phyloP scores from a whole-genome alignment of 2,888 invertebrate genomes.

The Myopa tessellatipennis region DNA sequence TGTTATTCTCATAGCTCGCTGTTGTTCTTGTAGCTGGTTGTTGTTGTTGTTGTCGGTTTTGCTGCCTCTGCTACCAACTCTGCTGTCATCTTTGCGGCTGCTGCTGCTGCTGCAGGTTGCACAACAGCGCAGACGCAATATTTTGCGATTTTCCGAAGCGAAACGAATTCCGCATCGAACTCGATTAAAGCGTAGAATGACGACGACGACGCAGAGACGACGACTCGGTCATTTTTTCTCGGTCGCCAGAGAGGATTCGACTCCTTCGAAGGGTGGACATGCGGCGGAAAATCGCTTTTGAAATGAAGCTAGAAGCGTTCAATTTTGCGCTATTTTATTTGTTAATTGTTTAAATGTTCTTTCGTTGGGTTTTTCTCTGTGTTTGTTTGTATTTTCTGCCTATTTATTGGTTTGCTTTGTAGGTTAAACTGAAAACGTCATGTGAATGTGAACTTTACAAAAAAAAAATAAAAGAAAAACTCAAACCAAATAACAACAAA shows the following conservation, averaged over 20 bases:
- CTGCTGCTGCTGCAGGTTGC: background rate
- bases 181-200: conserved; percentile 1
- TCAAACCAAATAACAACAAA: background rate
- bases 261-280: conserved; percentile 14
- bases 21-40: background rate
- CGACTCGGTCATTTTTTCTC: background rate
- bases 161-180: conserved; percentile 28
- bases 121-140: conserved; percentile 31
- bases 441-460: no score
- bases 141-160: conserved; percentile 30
- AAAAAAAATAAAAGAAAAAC: background rate
- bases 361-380: background rate
- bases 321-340: conserved; percentile 20
- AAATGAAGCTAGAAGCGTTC: conserved; percentile 18
- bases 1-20: conserved; percentile 4
- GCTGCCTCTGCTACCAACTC: background rate
- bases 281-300: conserved; percentile 1
- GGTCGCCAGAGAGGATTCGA: conserved; percentile 4
- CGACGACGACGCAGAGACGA: background rate
- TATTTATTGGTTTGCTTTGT: background rate
- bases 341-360: conserved; percentile 17
- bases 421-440: conserved; percentile 12
- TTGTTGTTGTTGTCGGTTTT: background rate
- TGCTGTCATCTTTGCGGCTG: background rate
- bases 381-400: background rate